Percentiles rank a stretch among this genome's conserved stretches.
Conservation (phyloP, 2,888 invertebrate genomes). For the Rhaphigaster nebulosa region DNA sequence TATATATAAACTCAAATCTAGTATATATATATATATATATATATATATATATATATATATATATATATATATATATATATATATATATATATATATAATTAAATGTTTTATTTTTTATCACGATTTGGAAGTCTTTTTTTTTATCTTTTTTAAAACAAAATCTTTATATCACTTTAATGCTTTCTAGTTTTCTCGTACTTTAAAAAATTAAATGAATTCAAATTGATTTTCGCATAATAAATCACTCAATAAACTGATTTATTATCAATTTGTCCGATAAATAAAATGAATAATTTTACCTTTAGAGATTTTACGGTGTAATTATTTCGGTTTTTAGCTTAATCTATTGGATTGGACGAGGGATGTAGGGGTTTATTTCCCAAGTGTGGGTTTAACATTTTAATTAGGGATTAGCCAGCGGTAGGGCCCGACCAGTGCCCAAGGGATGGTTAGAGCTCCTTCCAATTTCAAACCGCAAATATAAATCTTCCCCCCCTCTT, state of each 20-base stretch:
- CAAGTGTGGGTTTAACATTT: slow-evolving; percentile 48
- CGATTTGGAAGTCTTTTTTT: no score
- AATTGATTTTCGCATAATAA: background rate
- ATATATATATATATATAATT: no score
- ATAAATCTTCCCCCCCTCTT: background rate
- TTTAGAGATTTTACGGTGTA: background rate
- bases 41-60: no score
- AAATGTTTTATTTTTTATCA: no score
- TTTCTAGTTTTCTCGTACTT: no score
- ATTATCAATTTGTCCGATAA: background rate
- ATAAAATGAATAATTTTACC: background rate
- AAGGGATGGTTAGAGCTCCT: background rate
- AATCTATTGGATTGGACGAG: slow-evolving; percentile 26
- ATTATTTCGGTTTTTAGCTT: slow-evolving; percentile 36
- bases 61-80: no score
- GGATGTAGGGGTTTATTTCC: slow-evolving; percentile 33
- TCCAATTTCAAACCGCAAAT: slow-evolving; percentile 48
- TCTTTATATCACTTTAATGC: no score
- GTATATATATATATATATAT: no score
- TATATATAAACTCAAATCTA: no score
- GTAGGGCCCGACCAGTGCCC: background rate
- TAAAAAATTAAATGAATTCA: background rate
- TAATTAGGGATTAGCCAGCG: slow-evolving; percentile 26
- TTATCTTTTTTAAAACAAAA: no score
- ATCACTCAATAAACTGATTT: background rate